Conservation (phyloP, 2,888 invertebrate genomes). For the Macaria notata region DNA sequence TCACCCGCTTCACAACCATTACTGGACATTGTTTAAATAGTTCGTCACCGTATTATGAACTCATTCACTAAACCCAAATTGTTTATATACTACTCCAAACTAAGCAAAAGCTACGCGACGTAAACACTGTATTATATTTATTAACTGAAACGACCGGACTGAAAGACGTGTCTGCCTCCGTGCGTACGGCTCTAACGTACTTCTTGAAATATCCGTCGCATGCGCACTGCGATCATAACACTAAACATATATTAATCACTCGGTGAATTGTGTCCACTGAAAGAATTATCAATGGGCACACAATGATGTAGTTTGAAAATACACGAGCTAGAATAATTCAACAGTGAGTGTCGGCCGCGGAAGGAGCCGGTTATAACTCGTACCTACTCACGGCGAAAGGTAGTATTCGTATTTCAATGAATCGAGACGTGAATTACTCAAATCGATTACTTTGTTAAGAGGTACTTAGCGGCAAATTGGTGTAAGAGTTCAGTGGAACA, state of each 20-base stretch:
- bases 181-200: slow-evolving; percentile 59
- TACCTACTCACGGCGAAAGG: no score
- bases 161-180: slow-evolving; percentile 45
- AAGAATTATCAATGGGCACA: slow-evolving; percentile 45
- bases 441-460: no score
- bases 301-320: slow-evolving; percentile 70
- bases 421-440: no score
- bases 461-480: no score
- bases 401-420: no score
- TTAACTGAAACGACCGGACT: slow-evolving; percentile 45
- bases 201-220: slow-evolving; percentile 68
- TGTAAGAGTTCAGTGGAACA: no score
- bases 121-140: slow-evolving; percentile 41
- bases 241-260: slow-evolving; percentile 74
- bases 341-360: slow-evolving; percentile 47
- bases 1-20: slow-evolving; percentile 47
- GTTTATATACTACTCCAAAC: slow-evolving; percentile 28
- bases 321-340: slow-evolving; percentile 56
- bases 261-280: slow-evolving; percentile 50
- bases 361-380: neutral
- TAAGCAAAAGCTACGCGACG: slow-evolving; percentile 27
- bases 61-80: slow-evolving; percentile 34
- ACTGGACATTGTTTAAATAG: slow-evolving; percentile 41
- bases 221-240: slow-evolving; percentile 73
- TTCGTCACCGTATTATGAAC: slow-evolving; percentile 29